Percentiles rank a stretch among this genome's conserved stretches.
Conservation (phyloP, 2,113 vertebrate genomes). For the Cavia porcellus region DNA sequence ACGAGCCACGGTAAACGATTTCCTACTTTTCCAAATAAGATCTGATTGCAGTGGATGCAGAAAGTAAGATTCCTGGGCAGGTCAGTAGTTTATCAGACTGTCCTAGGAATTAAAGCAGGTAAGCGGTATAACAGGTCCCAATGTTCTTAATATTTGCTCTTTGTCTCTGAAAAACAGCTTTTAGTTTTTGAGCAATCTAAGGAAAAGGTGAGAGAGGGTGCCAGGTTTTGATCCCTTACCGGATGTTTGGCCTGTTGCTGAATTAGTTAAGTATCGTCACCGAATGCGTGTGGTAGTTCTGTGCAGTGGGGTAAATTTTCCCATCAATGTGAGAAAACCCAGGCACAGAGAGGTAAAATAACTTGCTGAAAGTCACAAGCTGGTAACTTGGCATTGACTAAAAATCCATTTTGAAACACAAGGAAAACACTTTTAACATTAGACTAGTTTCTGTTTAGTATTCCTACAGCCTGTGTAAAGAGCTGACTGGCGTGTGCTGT, state of each 20-base stretch:
- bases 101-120: not conserved
- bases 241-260: not conserved
- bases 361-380: not conserved
- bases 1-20: constrained; percentile 9
- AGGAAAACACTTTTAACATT: not conserved
- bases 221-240: not conserved
- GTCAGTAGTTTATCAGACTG: not conserved
- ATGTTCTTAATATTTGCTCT: not conserved
- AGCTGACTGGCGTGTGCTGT: not conserved
- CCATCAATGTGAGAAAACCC: not conserved
- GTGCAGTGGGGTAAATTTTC: not conserved
- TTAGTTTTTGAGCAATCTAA: not conserved
- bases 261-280: not conserved
- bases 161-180: not conserved
- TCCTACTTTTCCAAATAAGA: not conserved
- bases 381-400: not conserved
- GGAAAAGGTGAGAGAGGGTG: not conserved
- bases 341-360: not conserved
- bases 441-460: not conserved
- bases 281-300: not conserved
- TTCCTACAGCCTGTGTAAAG: not conserved
- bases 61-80: not conserved
- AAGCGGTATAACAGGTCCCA: not conserved
- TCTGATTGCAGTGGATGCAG: not conserved
- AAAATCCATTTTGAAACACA: not conserved